Percentiles rank a stretch among this genome's conserved stretches.
phyloP scores from a whole-genome alignment of 2,888 invertebrate species.

The Ypsolopha scabrella region DNA sequence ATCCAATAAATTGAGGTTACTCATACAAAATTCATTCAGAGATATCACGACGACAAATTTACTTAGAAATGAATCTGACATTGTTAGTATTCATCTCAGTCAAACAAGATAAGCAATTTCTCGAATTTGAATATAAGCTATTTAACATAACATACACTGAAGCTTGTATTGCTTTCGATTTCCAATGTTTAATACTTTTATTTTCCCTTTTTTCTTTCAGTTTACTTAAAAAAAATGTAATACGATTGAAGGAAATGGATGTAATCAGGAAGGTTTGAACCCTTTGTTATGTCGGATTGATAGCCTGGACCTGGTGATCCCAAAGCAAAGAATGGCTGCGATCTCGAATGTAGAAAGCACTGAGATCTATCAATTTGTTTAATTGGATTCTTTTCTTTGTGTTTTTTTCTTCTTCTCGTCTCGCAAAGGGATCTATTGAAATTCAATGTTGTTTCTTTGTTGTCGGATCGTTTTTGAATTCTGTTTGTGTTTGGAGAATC shows the following conservation, averaged over 20 bases:
- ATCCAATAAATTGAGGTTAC: too few species aligned
- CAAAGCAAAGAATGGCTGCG: conserved; percentile 41
- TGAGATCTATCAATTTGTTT: conserved; percentile 61
- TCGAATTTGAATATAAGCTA: too few species aligned
- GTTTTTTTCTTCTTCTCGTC: conserved; percentile 35
- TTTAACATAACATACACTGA: too few species aligned
- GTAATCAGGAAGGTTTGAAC: conserved; percentile 33
- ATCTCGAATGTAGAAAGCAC: conserved; percentile 25
- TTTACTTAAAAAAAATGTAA: conserved; percentile 4
- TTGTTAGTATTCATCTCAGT: too few species aligned
- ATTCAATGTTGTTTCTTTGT: conserved; percentile 42
- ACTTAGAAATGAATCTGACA: too few species aligned
- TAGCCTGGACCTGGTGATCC: conserved; percentile 47
- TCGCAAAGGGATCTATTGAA: conserved; percentile 40
- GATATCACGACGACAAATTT: too few species aligned
- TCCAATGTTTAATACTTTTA: too few species aligned
- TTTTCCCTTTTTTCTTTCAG: too few species aligned
- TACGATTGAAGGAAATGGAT: conserved; percentile 15
- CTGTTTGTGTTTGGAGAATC: conserved; percentile 13
- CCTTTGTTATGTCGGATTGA: conserved; percentile 37
- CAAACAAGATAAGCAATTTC: too few species aligned
- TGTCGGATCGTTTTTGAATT: conserved; percentile 16
- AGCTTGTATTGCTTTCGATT: not conserved
- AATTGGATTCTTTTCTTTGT: conserved; percentile 60
- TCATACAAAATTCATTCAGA: too few species aligned